Base-by-base conservation (phyloP, 1,140 invertebrate genomes). In the Ceratina australensis region DNA sequence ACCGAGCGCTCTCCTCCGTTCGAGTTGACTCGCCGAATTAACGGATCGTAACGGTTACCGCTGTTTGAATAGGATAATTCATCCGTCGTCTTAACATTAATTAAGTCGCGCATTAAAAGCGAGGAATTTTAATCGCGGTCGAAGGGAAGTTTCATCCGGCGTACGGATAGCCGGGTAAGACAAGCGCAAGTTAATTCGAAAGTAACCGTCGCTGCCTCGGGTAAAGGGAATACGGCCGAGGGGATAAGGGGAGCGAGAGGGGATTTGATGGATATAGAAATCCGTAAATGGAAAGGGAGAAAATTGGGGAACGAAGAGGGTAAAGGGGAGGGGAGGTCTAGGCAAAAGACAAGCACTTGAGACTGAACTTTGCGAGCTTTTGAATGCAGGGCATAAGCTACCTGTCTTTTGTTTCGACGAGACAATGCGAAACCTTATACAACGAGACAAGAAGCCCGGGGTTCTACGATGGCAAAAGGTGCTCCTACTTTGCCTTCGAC, bases 281-380 rank as follows among this genome's bases (percentile, higher is more conserved):
- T 78, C 59, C 50, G 60, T 78, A 72, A 78, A 64, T 54, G 73
- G 67, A 75, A 56, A 66, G 24, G 63, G 52, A 69, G 50, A 65
- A 77, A 80, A 84, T 65, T 76, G 69, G 65, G 63, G 65, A 42
- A 52, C 42, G 54, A 59, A 16, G 65, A 69, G 63, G 22, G 69
- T 54, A 20, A 22, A 24, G 67, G 10, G 75, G 63, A 24, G 64
- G 81, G 68, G 57, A 33, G 33, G 77, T 59, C 69, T 71, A 68
- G 82, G 59, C 61, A 74, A 81, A 80, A 78, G 81, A 85, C 83
- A 66, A 81, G 80, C 86, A 81, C 81, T 86, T 80, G 84, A 87
- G 87, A 87, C 87, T 87, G 88, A 88, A 90, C 87, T 89, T 89
- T 87, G 84, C 59, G 83, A 87, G 87, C 87, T 88, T 89, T 87